phyloP scores from a whole-genome alignment of 1,140 invertebrate genomes.

The Parasteatoda tepidariorum region DNA sequence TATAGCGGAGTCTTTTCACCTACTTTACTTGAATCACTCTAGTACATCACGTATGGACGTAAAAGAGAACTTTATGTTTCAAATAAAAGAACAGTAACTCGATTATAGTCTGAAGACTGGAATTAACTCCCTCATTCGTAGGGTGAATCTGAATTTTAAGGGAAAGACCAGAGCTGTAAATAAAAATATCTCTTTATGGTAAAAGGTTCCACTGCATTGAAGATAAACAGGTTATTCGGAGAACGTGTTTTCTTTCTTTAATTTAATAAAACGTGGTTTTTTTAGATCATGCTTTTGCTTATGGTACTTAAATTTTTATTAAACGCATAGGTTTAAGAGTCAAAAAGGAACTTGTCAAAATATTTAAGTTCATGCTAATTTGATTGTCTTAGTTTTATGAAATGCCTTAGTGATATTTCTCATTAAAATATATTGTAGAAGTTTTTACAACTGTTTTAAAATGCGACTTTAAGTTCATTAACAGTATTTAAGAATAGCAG shows the following conservation, averaged over 20 bases:
- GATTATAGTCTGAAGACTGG: slow-evolving; percentile 29
- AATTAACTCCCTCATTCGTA: slow-evolving; percentile 26
- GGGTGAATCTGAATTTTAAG: slow-evolving; percentile 41
- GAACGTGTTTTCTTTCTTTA: slow-evolving; percentile 8
- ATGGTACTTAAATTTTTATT: too few relatives aligned
- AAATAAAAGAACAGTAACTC: slow-evolving; percentile 43
- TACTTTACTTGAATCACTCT: slow-evolving; percentile 6
- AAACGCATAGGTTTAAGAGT: too few relatives aligned
- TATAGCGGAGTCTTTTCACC: slow-evolving; percentile 23
- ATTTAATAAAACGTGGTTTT: too few relatives aligned
- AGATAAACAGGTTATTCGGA: background rate
- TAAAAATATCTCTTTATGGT: slow-evolving; percentile 6
- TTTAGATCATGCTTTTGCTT: too few relatives aligned
- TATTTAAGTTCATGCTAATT: too few relatives aligned
- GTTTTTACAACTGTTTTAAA: too few relatives aligned
- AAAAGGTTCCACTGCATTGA: background rate
- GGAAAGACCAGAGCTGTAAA: slow-evolving; percentile 1
- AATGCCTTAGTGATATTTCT: too few relatives aligned
- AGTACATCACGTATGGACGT: slow-evolving; percentile 27
- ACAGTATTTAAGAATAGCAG: too few relatives aligned
- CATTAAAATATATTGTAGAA: too few relatives aligned
- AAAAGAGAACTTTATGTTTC: slow-evolving; percentile 35
- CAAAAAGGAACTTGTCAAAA: too few relatives aligned
- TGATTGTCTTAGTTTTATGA: too few relatives aligned
- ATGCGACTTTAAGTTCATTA: too few relatives aligned